These are phyloP conservation scores for Polypterus bichir DNA, from an alignment of 2,113 vertebrate species.

Conservation along the genomic window DNA sequence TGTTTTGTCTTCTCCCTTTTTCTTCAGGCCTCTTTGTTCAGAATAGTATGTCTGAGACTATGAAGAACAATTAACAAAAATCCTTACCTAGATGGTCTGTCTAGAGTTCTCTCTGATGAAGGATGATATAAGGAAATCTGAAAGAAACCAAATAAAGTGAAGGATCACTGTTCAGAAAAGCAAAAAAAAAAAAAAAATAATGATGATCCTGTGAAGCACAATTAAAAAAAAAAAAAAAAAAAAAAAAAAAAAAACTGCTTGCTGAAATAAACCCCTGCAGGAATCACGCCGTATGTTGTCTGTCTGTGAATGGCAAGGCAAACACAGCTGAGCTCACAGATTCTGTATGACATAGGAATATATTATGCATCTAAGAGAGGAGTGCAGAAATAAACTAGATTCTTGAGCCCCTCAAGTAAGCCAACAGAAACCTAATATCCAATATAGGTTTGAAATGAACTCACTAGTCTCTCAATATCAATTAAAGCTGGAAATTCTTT, in stretches of 20 bases:
- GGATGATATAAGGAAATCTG: slow-evolving; percentile 76
- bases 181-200: too few species aligned
- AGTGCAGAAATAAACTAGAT: background rate
- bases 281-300: background rate
- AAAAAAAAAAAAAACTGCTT: too few species aligned
- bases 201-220: too few species aligned
- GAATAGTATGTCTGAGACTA: background rate
- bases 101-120: slow-evolving; percentile 64
- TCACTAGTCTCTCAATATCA: slow-evolving; percentile 11
- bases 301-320: background rate
- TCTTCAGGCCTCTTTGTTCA: background rate
- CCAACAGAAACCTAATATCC: background rate
- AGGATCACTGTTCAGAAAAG: slow-evolving; percentile 22
- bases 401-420: background rate
- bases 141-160: slow-evolving; percentile 43
- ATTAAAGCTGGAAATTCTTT: slow-evolving; percentile 11
- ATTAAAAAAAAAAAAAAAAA: too few species aligned
- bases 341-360: background rate
- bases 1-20: too few species aligned
- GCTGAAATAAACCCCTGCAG: background rate
- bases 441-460: slow-evolving; percentile 1
- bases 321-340: background rate
- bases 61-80: background rate
- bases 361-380: background rate
- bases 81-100: slow-evolving; percentile 79